phyloP scores from a whole-genome alignment of 2,888 invertebrate species.

The Urechis unicinctus region DNA sequence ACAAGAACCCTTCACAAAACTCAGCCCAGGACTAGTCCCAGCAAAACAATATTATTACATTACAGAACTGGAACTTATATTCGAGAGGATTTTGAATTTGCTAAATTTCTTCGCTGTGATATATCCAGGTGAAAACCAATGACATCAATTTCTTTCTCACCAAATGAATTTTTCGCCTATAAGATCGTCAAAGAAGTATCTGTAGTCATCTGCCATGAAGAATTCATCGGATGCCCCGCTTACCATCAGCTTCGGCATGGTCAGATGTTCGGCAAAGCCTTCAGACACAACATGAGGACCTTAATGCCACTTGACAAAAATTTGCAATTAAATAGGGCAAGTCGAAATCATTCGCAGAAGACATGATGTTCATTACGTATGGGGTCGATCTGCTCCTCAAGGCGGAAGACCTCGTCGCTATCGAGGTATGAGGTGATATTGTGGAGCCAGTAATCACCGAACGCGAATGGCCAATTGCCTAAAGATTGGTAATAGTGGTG shows the following conservation, averaged over 20 bases:
- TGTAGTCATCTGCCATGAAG: conserved; percentile 15
- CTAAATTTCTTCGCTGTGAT: too few relatives aligned
- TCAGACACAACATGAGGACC: not conserved
- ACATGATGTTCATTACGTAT: too few relatives aligned
- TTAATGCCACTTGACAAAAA: not conserved
- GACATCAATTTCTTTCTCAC: not conserved
- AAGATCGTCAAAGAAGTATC: conserved; percentile 11
- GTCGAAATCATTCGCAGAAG: too few relatives aligned
- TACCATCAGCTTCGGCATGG: conserved; percentile 14
- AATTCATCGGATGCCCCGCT: conserved; percentile 13
- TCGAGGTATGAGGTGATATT: conserved; percentile 24
- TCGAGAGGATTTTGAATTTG: too few relatives aligned
- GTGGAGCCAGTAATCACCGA: conserved; percentile 34
- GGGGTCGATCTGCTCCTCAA: not conserved
- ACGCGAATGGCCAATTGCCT: conserved; percentile 42
- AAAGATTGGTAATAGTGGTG: conserved; percentile 34
- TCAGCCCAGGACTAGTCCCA: not conserved
- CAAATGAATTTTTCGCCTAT: conserved; percentile 11
- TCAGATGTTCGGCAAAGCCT: conserved; percentile 6
- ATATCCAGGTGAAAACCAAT: too few relatives aligned
- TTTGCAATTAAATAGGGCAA: too few relatives aligned
- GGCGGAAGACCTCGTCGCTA: not conserved
- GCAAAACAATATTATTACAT: not conserved
- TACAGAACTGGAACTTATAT: too few relatives aligned
- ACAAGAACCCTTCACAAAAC: not conserved